A percentile compares a stretch with the other conserved stretches of the same genome.
phyloP scores from a whole-genome alignment of 1,140 invertebrate species.

The Neuroterus valhalla region DNA sequence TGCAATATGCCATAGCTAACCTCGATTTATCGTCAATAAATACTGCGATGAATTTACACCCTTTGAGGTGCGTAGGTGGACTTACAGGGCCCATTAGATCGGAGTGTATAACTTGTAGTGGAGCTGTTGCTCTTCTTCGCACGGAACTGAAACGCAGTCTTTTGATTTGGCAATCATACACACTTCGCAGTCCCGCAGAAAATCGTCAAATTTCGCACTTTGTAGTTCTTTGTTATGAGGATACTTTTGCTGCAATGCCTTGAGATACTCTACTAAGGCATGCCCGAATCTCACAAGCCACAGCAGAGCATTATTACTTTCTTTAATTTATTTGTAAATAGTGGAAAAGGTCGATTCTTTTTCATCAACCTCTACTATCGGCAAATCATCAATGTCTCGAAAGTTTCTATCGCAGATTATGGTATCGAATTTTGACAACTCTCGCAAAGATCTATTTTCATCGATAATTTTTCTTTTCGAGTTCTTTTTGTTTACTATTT shows the following conservation, averaged over 20 bases:
- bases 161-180: background rate
- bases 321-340: background rate
- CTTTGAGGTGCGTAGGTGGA: background rate
- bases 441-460: no score
- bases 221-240: background rate
- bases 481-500: no score
- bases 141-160: background rate
- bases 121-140: background rate
- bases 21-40: background rate
- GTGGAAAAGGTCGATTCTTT: background rate
- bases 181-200: background rate
- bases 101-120: background rate
- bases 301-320: background rate
- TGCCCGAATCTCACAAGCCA: background rate
- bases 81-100: background rate
- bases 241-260: background rate
- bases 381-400: background rate
- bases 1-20: background rate
- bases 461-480: no score
- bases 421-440: background rate
- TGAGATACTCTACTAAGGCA: background rate
- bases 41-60: background rate
- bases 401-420: background rate
- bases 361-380: background rate
- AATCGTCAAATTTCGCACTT: background rate